Conservation (phyloP, 35 echinoderm and acorn worm genomes). For the Nesometra sesokonis region DNA sequence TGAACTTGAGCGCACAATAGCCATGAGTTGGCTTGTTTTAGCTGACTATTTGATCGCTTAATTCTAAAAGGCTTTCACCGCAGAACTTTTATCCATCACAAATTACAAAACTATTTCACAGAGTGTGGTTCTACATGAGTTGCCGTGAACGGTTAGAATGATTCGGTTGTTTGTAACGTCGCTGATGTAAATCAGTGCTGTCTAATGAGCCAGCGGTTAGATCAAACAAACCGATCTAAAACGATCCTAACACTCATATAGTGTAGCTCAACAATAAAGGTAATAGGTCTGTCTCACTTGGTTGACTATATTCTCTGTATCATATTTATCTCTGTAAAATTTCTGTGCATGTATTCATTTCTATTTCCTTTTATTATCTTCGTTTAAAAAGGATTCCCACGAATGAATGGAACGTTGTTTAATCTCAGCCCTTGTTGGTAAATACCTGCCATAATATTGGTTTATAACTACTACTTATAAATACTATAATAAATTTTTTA, state of each 20-base stretch:
- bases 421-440: neutral
- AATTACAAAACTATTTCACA: conserved; percentile 1
- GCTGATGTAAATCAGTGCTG: neutral
- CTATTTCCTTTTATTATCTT: neutral
- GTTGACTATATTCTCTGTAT: neutral
- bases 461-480: too few relatives aligned
- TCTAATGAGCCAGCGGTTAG: neutral
- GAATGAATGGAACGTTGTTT: neutral
- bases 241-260: neutral
- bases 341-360: neutral
- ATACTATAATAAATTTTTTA: too few relatives aligned
- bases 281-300: neutral
- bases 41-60: neutral
- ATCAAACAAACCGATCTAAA: neutral
- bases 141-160: neutral
- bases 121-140: neutral
- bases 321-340: neutral
- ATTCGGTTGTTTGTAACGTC: neutral
- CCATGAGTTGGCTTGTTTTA: neutral
- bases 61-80: neutral
- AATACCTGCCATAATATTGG: neutral
- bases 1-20: neutral
- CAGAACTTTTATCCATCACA: neutral
- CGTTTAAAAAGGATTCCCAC: neutral
- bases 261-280: neutral